Evolutionary conservation across 1,140 invertebrate genomes (phyloP).

Genomic region (Halictus rubicundus): DNA sequence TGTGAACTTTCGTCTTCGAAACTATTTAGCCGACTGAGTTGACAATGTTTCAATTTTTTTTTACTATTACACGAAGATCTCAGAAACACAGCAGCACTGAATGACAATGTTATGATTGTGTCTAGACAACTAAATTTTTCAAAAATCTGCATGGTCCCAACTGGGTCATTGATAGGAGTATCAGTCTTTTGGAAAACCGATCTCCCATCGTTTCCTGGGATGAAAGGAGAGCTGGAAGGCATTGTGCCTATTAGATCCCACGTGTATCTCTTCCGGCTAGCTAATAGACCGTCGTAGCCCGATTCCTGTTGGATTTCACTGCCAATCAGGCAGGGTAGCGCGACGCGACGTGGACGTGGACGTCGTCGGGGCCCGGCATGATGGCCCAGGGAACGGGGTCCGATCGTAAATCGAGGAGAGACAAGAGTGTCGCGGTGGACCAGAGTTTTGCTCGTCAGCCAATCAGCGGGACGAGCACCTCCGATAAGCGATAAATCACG

Average conservation of each 20-base stretch:
- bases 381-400: constrained; percentile 33
- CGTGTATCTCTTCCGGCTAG: constrained; percentile 50
- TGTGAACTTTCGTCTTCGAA: no score
- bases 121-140: no score
- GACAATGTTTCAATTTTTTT: no score
- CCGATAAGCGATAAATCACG: constrained; percentile 75
- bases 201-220: no score
- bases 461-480: constrained; percentile 68
- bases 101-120: no score
- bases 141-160: no score
- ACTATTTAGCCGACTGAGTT: no score
- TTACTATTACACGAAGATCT: no score
- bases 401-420: constrained; percentile 67
- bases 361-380: constrained; percentile 28
- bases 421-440: constrained; percentile 62
- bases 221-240: no score
- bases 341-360: constrained; percentile 22
- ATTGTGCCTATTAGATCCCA: constrained; percentile 39
- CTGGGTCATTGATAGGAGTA: not conserved
- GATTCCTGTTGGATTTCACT: constrained; percentile 62
- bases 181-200: not conserved
- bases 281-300: constrained; percentile 58
- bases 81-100: no score
- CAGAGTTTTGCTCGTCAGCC: constrained; percentile 65
- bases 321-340: constrained; percentile 45